Evolutionary conservation across 2,888 invertebrate species (phyloP), one percentile per base, ranked within the genome.

Genomic region (Pycnomerus fuliginosus): DNA sequence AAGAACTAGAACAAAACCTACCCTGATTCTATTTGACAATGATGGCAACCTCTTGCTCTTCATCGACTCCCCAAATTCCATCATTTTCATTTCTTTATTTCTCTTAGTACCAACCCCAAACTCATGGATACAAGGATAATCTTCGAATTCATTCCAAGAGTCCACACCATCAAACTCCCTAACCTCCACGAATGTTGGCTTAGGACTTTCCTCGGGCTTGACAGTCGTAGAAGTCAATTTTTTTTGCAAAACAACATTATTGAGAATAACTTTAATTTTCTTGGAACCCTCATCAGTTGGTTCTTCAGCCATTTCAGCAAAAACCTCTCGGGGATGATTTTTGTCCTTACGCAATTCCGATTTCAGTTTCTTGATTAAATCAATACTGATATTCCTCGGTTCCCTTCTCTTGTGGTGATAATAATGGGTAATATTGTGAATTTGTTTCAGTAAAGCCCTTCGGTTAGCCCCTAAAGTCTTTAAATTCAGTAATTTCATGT

Each of bases 331-430:
- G 10, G 25, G 25, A 25, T 4, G 4, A 46, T 7, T 30, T 36
- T 3, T 52, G 7, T 35, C 50, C 20, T 43, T 29, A 3, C 40
- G 42, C 37, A n/a, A 17, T 32, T 23, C 17, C 5, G 16, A 33
- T 25, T 29, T 43, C 50, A 0, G 55, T 30, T 48, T 61, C 16
- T 64, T 62, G 7, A 69, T 45, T 30, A 67, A 31, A 10, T 64
- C 61, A 58, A 68, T 59, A 39, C 68, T 69, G 20, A 70, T 68
- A 24, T 62, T 64, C 16, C 67, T 55, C 38, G 45, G 62, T 3
- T 30, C 39, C 15, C 57, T 5, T 34, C 38, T 44, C 28, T 31
- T 12, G 3, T 25, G 5, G 5, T 10, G 4, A 3, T 4, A 7
- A 25, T 25, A 12, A 3, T 3, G 5, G 25, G 25, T 7, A 12